Conservation (phyloP, 2,888 invertebrate species). For the Bembecia ichneumoniformis region DNA sequence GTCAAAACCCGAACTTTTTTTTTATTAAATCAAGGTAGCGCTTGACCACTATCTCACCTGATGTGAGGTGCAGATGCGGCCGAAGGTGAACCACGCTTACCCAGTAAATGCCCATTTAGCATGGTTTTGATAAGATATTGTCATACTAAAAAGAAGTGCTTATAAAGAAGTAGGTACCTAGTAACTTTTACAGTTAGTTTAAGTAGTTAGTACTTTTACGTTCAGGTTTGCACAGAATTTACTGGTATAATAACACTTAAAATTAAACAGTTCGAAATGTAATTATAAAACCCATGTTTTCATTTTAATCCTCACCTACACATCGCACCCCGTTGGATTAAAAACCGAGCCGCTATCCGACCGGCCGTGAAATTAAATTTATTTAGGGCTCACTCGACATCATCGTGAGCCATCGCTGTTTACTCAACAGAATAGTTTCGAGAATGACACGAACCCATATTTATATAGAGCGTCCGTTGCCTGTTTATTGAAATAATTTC, state of each 20-base stretch:
- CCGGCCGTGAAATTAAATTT: conserved; percentile 64
- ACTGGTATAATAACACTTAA: neutral
- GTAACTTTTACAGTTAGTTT: no score
- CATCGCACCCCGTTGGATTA: conserved; percentile 47
- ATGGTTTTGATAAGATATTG: no score
- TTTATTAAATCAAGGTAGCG: no score
- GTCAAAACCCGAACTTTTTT: no score
- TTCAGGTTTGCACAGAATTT: neutral
- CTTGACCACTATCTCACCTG: no score
- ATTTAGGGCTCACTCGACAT: conserved; percentile 61
- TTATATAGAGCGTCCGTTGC: conserved; percentile 51
- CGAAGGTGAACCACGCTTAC: no score
- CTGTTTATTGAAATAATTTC: conserved; percentile 67
- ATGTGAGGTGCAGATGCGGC: no score
- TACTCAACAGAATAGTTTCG: conserved; percentile 64
- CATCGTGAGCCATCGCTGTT: conserved; percentile 57
- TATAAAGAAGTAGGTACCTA: no score
- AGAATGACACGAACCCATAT: conserved; percentile 56
- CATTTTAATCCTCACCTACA: conserved; percentile 36
- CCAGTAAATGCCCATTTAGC: no score
- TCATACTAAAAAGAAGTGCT: no score
- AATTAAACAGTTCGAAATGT: conserved; percentile 4
- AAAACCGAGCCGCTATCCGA: conserved; percentile 38
- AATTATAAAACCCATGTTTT: conserved; percentile 17
- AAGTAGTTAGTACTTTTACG: neutral